phyloP scores from a whole-genome alignment of 2,797 vertebrate genomes.

The Sparus aurata region DNA sequence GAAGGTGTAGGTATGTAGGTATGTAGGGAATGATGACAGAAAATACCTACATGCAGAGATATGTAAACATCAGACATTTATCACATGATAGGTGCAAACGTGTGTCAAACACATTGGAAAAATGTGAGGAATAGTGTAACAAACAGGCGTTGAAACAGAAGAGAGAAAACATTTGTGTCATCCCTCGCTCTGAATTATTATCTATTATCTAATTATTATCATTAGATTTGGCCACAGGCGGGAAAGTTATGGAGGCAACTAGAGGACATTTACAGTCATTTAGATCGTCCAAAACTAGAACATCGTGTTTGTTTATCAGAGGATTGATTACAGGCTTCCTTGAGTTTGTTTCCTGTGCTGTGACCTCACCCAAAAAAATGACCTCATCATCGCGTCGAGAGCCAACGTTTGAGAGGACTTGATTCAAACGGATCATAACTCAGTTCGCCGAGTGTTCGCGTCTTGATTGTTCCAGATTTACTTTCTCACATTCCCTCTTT shows the following conservation, averaged over 20 bases:
- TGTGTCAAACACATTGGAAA: background rate
- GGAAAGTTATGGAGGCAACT: background rate
- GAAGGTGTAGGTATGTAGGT: slow-evolving; percentile 6
- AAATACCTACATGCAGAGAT: background rate
- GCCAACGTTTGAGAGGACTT: background rate
- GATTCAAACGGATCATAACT: slow-evolving; percentile 1
- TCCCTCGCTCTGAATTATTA: background rate
- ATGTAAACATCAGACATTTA: background rate
- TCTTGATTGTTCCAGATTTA: background rate
- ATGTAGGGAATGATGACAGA: background rate
- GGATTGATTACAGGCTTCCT: too few relatives aligned
- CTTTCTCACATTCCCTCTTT: slow-evolving; percentile 1
- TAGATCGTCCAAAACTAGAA: slow-evolving; percentile 4
- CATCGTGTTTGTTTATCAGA: background rate
- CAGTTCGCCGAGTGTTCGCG: background rate
- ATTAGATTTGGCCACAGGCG: slow-evolving; percentile 24
- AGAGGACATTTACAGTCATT: slow-evolving; percentile 1
- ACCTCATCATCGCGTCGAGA: background rate
- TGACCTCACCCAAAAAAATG: slow-evolving; percentile 25
- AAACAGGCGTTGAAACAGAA: background rate
- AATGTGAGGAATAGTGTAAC: background rate
- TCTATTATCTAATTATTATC: too few relatives aligned
- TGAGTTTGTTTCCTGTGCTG: background rate
- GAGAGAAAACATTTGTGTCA: slow-evolving; percentile 3
- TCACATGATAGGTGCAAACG: background rate